These are phyloP conservation scores for Drosophila micromelanica DNA, from an alignment of 1,140 invertebrate species.

Conservation along the genomic window DNA sequence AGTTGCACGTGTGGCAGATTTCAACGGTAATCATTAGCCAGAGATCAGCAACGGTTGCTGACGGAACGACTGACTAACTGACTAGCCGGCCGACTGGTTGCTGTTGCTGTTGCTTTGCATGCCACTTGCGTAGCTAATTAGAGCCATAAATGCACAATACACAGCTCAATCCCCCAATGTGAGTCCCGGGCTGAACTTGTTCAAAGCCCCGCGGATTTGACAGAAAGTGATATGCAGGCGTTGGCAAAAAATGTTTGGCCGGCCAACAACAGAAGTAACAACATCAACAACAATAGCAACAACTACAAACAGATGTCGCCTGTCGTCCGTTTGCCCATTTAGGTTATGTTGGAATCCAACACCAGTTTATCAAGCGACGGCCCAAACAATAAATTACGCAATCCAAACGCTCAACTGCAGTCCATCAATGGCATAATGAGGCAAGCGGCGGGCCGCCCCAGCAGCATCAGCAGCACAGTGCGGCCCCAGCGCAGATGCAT, in stretches of 20 bases:
- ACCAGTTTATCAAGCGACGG: constrained; percentile 80
- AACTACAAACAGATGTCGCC: constrained; percentile 49
- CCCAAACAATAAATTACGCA: constrained; percentile 84
- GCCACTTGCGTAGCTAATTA: constrained; percentile 77
- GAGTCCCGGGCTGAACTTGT: constrained; percentile 34
- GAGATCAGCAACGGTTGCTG: constrained; percentile 36
- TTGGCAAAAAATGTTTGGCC: constrained; percentile 71
- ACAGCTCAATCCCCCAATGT: constrained; percentile 48
- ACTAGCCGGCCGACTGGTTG: neutral
- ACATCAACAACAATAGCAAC: constrained; percentile 32
- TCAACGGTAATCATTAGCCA: constrained; percentile 48
- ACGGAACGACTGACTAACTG: neutral
- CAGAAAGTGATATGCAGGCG: constrained; percentile 80
- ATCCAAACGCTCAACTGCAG: constrained; percentile 83
- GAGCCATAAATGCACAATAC: constrained; percentile 64
- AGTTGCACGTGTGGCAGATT: constrained; percentile 41
- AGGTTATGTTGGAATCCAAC: constrained; percentile 65
- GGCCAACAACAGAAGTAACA: constrained; percentile 27
- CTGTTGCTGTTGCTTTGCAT: constrained; percentile 58
- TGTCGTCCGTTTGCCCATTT: constrained; percentile 71
- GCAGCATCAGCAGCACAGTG: no score
- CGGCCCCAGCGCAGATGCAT: constrained; percentile 66
- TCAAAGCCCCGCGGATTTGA: constrained; percentile 65
- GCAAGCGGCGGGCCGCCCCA: constrained; percentile 56
- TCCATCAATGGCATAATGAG: constrained; percentile 84